Conservation (phyloP, 2,797 vertebrate species). For the Garrulus glandarius region DNA sequence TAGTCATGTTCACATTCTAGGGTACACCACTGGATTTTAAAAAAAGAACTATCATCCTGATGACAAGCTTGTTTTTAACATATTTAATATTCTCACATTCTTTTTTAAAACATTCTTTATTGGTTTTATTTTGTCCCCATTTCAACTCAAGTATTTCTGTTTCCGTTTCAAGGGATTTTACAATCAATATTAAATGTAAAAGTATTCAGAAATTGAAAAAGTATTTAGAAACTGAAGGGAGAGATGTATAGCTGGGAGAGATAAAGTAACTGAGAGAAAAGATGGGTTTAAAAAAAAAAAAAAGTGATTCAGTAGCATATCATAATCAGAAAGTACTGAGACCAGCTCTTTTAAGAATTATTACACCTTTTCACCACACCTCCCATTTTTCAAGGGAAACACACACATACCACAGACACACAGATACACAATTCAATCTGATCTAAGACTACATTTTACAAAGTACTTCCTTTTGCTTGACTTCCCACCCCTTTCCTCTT, state of each 20-base stretch:
- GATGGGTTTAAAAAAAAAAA: neutral
- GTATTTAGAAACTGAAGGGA: slow-evolving; percentile 51
- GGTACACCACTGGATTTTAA: slow-evolving; percentile 34
- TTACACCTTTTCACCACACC: slow-evolving; percentile 74
- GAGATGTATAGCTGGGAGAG: slow-evolving; percentile 56
- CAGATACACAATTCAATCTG: slow-evolving; percentile 69
- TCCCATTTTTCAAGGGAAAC: slow-evolving; percentile 71
- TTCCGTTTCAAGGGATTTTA: slow-evolving; percentile 52
- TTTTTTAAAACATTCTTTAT: slow-evolving; percentile 68
- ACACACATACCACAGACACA: slow-evolving; percentile 75
- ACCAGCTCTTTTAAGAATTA: slow-evolving; percentile 81
- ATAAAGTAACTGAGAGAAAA: slow-evolving; percentile 61
- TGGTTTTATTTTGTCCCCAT: slow-evolving; percentile 38
- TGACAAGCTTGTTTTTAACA: slow-evolving; percentile 48
- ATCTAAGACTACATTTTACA: slow-evolving; percentile 77
- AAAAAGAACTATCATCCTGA: slow-evolving; percentile 16
- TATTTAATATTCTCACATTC: slow-evolving; percentile 68
- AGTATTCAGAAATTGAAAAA: slow-evolving; percentile 48
- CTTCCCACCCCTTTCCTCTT: slow-evolving; percentile 56
- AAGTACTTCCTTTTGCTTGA: slow-evolving; percentile 61
- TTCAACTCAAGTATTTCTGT: slow-evolving; percentile 52
- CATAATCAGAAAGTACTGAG: slow-evolving; percentile 76
- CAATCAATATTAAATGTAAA: slow-evolving; percentile 56
- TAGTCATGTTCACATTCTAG: slow-evolving; percentile 72
- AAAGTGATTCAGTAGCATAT: slow-evolving; percentile 47